Evolutionary conservation across 1,140 invertebrate genomes (phyloP).

Genomic region (Uloborus diversus): DNA sequence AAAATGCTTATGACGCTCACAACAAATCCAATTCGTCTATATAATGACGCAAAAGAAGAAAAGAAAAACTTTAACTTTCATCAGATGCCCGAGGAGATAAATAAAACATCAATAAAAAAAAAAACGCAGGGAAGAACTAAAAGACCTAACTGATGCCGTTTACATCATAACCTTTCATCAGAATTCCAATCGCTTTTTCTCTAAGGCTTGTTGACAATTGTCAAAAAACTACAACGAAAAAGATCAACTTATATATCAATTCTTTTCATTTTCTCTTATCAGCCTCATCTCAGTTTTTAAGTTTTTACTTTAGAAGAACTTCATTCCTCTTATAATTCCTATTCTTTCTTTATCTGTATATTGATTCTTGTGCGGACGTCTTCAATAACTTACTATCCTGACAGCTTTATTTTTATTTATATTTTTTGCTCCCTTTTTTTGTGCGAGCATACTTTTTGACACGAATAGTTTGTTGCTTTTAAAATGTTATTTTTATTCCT

Average conservation of each 20-base stretch:
- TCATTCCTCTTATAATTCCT: conserved; percentile 33
- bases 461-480: conserved; percentile 56
- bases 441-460: conserved; percentile 38
- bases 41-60: too few species aligned
- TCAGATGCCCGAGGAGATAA: conserved; percentile 8
- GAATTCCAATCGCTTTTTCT: conserved; percentile 41
- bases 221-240: conserved; percentile 31
- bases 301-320: conserved; percentile 51
- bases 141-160: conserved; percentile 43
- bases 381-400: not conserved
- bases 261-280: conserved; percentile 54
- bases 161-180: conserved; percentile 56
- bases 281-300: conserved; percentile 47
- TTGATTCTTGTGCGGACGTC: not conserved
- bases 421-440: too few species aligned
- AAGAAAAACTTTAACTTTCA: too few species aligned
- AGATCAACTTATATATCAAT: conserved; percentile 53
- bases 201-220: conserved; percentile 50
- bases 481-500: conserved; percentile 55
- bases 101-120: not conserved
- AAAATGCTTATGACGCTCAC: too few species aligned
- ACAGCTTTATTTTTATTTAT: not conserved
- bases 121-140: not conserved
- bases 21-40: too few species aligned
- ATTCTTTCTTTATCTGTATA: conserved; percentile 1